Percentiles rank a stretch among this genome's conserved stretches.
phyloP scores from a whole-genome alignment of 2,888 invertebrate genomes.

The Diarsia brunnea region DNA sequence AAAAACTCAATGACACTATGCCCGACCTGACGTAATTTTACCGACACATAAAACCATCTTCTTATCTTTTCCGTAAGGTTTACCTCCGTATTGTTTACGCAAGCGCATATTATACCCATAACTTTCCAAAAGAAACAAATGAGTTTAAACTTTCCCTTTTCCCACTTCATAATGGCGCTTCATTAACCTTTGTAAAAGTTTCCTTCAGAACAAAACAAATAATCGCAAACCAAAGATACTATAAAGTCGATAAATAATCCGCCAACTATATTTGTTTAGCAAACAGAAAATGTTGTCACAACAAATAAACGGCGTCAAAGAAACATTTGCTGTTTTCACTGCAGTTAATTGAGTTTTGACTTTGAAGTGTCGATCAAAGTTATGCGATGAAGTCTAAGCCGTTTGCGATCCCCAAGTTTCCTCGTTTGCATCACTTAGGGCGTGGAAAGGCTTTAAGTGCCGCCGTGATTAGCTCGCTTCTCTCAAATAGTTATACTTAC shows the following conservation, averaged over 20 bases:
- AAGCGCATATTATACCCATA: conserved; percentile 7
- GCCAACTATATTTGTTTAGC: conserved; percentile 22
- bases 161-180: conserved; percentile 29
- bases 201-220: conserved; percentile 37
- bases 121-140: conserved; percentile 18
- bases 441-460: conserved; percentile 83
- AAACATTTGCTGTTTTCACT: conserved; percentile 69
- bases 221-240: conserved; percentile 21
- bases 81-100: background rate
- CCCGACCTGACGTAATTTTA: background rate
- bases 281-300: conserved; percentile 30
- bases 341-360: conserved; percentile 78
- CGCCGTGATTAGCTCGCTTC: conserved; percentile 80
- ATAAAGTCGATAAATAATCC: conserved; percentile 36
- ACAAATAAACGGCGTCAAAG: conserved; percentile 49
- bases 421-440: conserved; percentile 87
- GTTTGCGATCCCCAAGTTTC: conserved; percentile 85
- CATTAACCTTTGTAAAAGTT: conserved; percentile 35
- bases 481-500: conserved; percentile 74
- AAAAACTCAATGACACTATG: too few species aligned
- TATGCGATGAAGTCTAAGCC: conserved; percentile 82
- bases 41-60: background rate
- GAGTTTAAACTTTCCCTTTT: conserved; percentile 25
- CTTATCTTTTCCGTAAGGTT: background rate
- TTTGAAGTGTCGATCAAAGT: conserved; percentile 87